Base-by-base conservation (phyloP, 2,113 vertebrate genomes). In the Cygnus atratus region DNA sequence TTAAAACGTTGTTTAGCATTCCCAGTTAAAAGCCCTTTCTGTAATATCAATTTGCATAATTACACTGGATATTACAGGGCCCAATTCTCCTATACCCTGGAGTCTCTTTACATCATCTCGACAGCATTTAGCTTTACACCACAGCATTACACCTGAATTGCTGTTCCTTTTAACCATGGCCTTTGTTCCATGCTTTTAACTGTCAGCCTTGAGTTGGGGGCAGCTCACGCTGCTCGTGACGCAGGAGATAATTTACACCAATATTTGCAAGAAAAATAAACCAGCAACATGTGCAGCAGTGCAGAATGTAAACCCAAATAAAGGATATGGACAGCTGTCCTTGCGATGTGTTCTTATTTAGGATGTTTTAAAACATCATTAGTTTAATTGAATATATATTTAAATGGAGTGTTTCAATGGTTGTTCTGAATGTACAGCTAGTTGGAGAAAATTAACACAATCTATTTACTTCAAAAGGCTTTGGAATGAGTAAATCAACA, bases 301-400 rank as follows among this genome's bases (percentile, higher is more conserved):
- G 41, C 8, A 20, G 77, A 66, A 41, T 20, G n/a, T 13, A 75
- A 92, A 74, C 44, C 79, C 39, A 82, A 90, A 43, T 26, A 71
- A 73, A 71, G 82, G 88, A 63, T 84, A 95, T 20, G 96, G 97
- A 96, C 94, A 97, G 96, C 96, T 98, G 94, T 97, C 92, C 95
- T 83, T 57, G 22, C 3, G 84, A 82, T 65, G 90, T 71, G 84
- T 57, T 95, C 93, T 95, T 94, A 87, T 92, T 96, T 93, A 95
- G 96, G 92, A 50, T 92, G 81, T 79, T 97, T 84, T 94, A 90
- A 95, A 97, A 96, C 94, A 95, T 96, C 89, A 97, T 97, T 97
- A 97, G 92, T 90, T 93, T 94, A 97, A 88, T 84, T 96, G 94
- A 93, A 92, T 91, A 93, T 97, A 95, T 88, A 93, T 98, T 97